A percentile compares a stretch with the other conserved stretches of the same genome.
Conservation (phyloP, 2,797 vertebrate species). For the Cryptoblepharus egeriae region DNA sequence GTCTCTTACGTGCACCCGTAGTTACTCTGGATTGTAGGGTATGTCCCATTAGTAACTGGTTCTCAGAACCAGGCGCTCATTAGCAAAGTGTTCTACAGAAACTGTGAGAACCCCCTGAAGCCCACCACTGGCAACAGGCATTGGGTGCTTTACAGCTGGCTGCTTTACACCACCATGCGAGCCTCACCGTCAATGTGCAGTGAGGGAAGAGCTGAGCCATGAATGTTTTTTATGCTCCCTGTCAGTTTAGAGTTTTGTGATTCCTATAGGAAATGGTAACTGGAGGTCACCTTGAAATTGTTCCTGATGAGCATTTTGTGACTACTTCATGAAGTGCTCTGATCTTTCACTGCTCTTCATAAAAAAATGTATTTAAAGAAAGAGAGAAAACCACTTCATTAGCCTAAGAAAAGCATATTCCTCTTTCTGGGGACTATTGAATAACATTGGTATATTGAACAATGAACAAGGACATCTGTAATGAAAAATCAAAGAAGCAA, state of each 20-base stretch:
- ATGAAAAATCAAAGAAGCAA: constrained; percentile 27
- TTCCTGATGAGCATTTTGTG: neutral
- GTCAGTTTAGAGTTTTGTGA: neutral
- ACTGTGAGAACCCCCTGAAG: too few relatives aligned
- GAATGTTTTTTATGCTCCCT: too few relatives aligned
- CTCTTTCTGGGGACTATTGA: constrained; percentile 13
- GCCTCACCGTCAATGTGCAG: too few relatives aligned
- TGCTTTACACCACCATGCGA: too few relatives aligned
- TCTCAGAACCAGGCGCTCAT: too few relatives aligned
- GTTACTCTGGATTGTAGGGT: too few relatives aligned
- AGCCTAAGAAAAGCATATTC: constrained; percentile 1
- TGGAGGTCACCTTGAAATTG: neutral
- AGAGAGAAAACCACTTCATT: neutral
- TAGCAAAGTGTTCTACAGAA: too few relatives aligned
- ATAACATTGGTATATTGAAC: constrained; percentile 1
- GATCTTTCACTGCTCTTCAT: neutral
- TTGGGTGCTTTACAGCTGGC: too few relatives aligned
- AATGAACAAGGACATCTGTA: constrained; percentile 19
- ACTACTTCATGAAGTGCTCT: neutral
- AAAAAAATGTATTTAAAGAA: constrained; percentile 6
- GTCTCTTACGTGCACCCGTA: too few relatives aligned
- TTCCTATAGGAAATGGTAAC: neutral
- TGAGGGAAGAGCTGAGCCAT: too few relatives aligned
- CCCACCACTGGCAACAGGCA: too few relatives aligned
- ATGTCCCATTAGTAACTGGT: too few relatives aligned